Evolutionary conservation across 2,113 vertebrate species (phyloP).

Genomic region (Macrotis lagotis): DNA sequence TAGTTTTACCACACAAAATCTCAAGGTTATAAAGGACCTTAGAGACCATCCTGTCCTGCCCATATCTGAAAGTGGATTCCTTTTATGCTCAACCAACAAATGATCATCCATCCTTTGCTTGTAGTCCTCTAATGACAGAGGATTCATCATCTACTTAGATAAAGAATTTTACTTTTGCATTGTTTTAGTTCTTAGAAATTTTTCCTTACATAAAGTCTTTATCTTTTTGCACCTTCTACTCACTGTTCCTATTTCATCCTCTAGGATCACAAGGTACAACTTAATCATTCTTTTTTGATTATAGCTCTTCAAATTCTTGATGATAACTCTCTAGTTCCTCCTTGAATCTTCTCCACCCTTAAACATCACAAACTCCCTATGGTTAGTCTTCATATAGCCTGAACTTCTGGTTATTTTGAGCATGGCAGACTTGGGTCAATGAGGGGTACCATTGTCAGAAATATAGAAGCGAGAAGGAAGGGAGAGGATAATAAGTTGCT

Average conservation of each 20-base stretch:
- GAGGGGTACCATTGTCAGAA: not conserved
- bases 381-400: not conserved
- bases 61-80: not conserved
- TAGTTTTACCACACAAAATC: not conserved
- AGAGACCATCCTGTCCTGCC: not conserved
- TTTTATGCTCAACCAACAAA: not conserved
- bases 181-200: not conserved
- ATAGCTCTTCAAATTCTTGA: not conserved
- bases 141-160: not conserved
- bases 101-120: not conserved
- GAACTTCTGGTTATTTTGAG: not conserved
- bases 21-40: not conserved
- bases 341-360: not conserved
- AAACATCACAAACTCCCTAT: not conserved
- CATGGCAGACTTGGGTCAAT: not conserved
- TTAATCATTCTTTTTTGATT: not conserved
- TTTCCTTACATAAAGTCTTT: not conserved
- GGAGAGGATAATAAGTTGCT: not conserved
- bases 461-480: not conserved
- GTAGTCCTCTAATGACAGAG: not conserved
- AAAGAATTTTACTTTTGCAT: not conserved
- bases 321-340: not conserved
- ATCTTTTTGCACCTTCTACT: not conserved
- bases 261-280: not conserved
- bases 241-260: not conserved